These are phyloP conservation scores for Propithecus coquereli DNA, from an alignment of 2,113 vertebrate genomes.

Conservation along the genomic window DNA sequence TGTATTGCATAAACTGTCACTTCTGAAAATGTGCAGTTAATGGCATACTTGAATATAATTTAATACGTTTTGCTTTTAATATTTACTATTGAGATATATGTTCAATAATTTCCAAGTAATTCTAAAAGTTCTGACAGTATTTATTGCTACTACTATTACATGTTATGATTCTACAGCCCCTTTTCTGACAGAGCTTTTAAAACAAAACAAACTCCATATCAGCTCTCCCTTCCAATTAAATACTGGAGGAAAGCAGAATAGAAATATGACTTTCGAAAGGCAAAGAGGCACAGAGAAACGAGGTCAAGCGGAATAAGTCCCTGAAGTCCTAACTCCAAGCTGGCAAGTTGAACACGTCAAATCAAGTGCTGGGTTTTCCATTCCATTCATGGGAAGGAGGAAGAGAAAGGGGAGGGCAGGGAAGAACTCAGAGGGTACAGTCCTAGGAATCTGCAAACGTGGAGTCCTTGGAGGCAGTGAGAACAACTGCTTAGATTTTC, in stretches of 20 bases:
- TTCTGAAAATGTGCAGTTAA: neutral
- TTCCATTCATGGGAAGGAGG: neutral
- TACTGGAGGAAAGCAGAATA: slow-evolving; percentile 7
- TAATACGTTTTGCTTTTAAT: neutral
- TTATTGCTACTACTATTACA: neutral
- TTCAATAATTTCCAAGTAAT: neutral
- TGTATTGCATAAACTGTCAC: neutral
- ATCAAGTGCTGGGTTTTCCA: neutral
- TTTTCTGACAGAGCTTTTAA: neutral
- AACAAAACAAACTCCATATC: neutral
- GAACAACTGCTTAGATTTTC: neutral
- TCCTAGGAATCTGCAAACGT: neutral
- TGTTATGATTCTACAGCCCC: neutral
- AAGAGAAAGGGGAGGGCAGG: neutral
- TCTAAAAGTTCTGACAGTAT: neutral
- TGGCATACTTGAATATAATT: neutral
- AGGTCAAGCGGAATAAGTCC: neutral
- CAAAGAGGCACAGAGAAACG: neutral
- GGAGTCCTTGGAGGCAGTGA: neutral
- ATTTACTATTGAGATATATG: neutral
- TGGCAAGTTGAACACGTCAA: neutral
- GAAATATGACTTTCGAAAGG: neutral
- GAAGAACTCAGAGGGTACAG: neutral
- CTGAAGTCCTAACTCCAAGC: neutral
- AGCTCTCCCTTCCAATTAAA: neutral